Evolutionary conservation across 2,888 invertebrate species (phyloP).

Genomic region (Tipula confusa): DNA sequence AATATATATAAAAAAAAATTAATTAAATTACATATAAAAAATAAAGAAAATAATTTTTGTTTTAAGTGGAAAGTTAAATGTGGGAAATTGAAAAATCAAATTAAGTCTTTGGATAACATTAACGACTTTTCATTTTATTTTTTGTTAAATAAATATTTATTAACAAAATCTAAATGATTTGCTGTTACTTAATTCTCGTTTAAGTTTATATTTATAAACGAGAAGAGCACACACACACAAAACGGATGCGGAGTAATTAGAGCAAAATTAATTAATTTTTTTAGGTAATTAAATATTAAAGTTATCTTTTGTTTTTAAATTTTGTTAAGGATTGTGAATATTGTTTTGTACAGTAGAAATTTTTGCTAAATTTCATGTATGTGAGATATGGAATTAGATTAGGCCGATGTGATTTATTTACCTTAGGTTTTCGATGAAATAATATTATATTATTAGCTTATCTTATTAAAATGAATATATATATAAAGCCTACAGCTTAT

Average conservation of each 20-base stretch:
- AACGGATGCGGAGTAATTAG: not conserved
- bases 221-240: not conserved
- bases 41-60: not conserved
- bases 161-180: not conserved
- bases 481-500: too few relatives aligned
- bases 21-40: not conserved
- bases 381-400: too few relatives aligned
- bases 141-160: slow-evolving; percentile 3
- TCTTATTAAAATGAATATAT: too few relatives aligned
- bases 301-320: not conserved
- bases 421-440: too few relatives aligned
- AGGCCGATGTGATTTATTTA: too few relatives aligned
- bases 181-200: slow-evolving; percentile 12
- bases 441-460: too few relatives aligned
- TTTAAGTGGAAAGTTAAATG: not conserved
- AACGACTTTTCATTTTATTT: not conserved
- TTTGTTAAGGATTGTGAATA: not conserved
- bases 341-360: too few relatives aligned
- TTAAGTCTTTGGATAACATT: slow-evolving; percentile 20
- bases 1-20: not conserved
- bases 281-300: slow-evolving; percentile 8
- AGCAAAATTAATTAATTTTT: not conserved
- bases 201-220: not conserved
- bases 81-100: slow-evolving; percentile 12
- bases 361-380: too few relatives aligned